Evolutionary conservation across 1,140 invertebrate genomes (phyloP), one percentile per base, ranked within the genome.

Genomic region (Maconellicoccus hirsutus): DNA sequence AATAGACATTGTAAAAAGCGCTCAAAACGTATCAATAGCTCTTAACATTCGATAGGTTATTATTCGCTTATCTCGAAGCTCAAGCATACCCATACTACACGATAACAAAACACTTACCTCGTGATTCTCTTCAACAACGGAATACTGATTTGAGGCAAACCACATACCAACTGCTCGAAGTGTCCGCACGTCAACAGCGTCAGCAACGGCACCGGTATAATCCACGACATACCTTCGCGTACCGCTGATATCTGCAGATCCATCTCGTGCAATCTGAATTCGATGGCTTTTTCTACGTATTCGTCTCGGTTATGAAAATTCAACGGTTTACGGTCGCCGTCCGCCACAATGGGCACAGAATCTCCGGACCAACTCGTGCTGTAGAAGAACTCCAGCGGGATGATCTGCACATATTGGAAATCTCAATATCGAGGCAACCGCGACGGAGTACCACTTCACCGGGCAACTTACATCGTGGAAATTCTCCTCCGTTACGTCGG

Each of bases 81-180:
- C n/a, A n/a, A n/a, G n/a, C n/a, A n/a, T n/a, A n/a, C n/a, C n/a
- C n/a, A n/a, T n/a, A n/a, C n/a, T n/a, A n/a, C n/a, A n/a, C n/a
- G 7, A 61, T 6, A 33, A 12, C 29, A 33, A 3, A 7, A 70
- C 16, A 75, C 74, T 76, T 78, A 86, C 84, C 85, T 83, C 42
- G 86, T 86, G 73, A 87, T 83, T 78, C 86, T 85, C 74, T 84
- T 86, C 0, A 88, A 78, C 14, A 85, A 77, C 38, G 82, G 79
- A 19, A 87, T 82, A 1, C 85, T 85, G 71, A 88, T 86, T 73
- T 86, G 82, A 10, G 86, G 83, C 73, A 86, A 81, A 16, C 87
- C 87, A 77, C 86, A 88, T 1, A 88, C 84, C 33, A 87, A 78
- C 75, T 86, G 83, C 77, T 88, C 87, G 71, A 88, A 77, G 74